phyloP scores from a whole-genome alignment of 2,797 vertebrate species.

The Xyrichtys novacula region DNA sequence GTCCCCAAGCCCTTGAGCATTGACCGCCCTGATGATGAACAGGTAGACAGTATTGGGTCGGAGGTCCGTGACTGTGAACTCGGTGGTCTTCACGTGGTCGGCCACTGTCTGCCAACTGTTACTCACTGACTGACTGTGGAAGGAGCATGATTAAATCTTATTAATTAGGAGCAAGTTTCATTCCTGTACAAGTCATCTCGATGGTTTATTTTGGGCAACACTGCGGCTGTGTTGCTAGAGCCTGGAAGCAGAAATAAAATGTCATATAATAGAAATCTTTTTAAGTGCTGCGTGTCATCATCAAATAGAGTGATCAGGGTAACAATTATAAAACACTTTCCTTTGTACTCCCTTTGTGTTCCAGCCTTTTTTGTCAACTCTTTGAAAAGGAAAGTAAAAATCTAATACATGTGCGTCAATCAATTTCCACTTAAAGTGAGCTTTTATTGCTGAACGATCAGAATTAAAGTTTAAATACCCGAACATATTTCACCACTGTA shows the following conservation, averaged over 20 bases:
- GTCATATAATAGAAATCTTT: slow-evolving; percentile 26
- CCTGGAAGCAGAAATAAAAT: slow-evolving; percentile 7
- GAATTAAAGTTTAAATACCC: slow-evolving; percentile 20
- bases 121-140: slow-evolving; percentile 93
- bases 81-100: slow-evolving; percentile 90
- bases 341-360: slow-evolving; percentile 11
- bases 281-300: slow-evolving; percentile 26
- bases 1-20: slow-evolving; percentile 93
- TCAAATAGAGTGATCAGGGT: slow-evolving; percentile 11
- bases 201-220: neutral
- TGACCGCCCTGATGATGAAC: slow-evolving; percentile 95
- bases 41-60: slow-evolving; percentile 96
- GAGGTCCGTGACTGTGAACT: slow-evolving; percentile 89
- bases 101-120: slow-evolving; percentile 97
- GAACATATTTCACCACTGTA: neutral
- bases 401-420: slow-evolving; percentile 7
- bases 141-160: slow-evolving; percentile 20
- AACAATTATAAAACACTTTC: slow-evolving; percentile 6
- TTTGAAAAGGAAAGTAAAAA: slow-evolving; percentile 10
- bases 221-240: neutral
- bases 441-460: slow-evolving; percentile 22
- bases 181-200: slow-evolving; percentile 2
- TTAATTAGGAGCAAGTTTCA: slow-evolving; percentile 9
- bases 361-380: slow-evolving; percentile 2
- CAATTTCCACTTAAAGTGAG: slow-evolving; percentile 15